Percentiles rank a stretch among this genome's conserved stretches.
Conservation (phyloP, 2,113 vertebrate species). For the Pithys albifrons region DNA sequence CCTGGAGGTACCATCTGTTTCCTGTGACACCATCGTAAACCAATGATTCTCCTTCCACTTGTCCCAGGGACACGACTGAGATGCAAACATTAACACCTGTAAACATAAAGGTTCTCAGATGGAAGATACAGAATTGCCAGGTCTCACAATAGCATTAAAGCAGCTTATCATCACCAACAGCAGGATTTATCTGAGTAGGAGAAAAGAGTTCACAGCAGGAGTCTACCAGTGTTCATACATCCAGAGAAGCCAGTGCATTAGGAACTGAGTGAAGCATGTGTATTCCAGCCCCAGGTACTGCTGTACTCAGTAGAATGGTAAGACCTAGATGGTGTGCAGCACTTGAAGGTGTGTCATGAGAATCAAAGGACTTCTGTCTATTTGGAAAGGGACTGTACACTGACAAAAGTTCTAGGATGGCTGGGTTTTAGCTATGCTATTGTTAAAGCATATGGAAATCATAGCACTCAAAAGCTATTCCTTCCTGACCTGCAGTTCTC, state of each 20-base stretch:
- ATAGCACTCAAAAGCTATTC: background rate
- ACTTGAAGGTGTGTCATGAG: background rate
- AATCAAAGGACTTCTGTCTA: background rate
- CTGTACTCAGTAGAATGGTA: background rate
- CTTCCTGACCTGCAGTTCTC: background rate
- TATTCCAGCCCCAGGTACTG: background rate
- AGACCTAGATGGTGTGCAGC: background rate
- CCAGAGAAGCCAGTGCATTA: background rate
- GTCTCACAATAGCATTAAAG: background rate
- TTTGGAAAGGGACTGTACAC: background rate
- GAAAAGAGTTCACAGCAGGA: background rate
- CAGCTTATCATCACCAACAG: background rate
- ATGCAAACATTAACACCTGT: background rate
- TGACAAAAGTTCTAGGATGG: background rate
- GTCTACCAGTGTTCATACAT: background rate
- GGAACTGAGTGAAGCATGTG: background rate
- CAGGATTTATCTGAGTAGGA: background rate
- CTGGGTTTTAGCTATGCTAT: background rate
- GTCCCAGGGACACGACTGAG: background rate
- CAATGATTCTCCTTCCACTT: background rate
- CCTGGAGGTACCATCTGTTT: background rate
- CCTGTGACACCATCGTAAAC: background rate
- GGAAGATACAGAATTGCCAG: background rate
- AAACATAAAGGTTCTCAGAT: background rate
- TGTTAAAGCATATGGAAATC: background rate